Percentiles rank a stretch among this genome's conserved stretches.
phyloP scores from a whole-genome alignment of 2,797 vertebrate species.

The Melanotaenia nigrans region DNA sequence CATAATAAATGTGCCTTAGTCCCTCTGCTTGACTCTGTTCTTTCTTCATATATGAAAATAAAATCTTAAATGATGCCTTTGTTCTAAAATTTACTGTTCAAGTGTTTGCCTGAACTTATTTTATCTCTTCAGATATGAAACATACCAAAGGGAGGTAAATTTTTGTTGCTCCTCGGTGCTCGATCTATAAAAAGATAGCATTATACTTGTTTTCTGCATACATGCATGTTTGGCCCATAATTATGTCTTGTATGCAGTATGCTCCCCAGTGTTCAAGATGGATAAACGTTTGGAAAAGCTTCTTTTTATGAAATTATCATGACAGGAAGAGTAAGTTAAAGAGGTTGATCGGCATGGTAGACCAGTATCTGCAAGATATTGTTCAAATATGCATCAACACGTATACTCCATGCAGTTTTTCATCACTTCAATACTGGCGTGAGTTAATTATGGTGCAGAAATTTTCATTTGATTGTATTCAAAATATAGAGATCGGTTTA shows the following conservation, averaged over 20 bases:
- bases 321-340: not conserved
- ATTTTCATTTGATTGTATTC: not conserved
- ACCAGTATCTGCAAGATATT: not conserved
- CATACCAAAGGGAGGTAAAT: not conserved
- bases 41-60: not conserved
- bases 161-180: not conserved
- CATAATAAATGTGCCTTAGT: not conserved
- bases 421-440: not conserved
- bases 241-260: not conserved
- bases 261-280: not conserved
- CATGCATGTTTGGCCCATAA: not conserved
- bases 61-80: not conserved
- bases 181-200: not conserved
- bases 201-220: not conserved
- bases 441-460: not conserved
- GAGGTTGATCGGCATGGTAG: not conserved
- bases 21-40: not conserved
- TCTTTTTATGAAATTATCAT: not conserved
- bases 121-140: not conserved
- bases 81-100: not conserved
- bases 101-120: not conserved
- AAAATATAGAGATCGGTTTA: not conserved
- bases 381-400: not conserved
- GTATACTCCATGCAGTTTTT: not conserved
- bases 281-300: not conserved